phyloP scores from a whole-genome alignment of 2,797 vertebrate genomes.

The Bovichtus diacanthus region DNA sequence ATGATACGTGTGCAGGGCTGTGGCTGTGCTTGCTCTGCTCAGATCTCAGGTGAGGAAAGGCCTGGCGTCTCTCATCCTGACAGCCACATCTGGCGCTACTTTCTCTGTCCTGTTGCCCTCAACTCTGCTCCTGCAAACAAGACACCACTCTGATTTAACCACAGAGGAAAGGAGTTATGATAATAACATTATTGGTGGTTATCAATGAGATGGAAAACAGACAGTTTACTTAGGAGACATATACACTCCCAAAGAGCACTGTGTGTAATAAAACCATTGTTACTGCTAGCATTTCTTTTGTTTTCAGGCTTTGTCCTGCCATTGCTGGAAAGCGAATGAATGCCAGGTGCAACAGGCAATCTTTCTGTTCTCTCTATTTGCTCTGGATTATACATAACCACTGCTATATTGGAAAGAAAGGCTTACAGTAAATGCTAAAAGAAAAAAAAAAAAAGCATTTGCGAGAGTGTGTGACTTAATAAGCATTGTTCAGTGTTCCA shows the following conservation, averaged over 20 bases:
- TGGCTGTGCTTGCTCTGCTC: constrained; percentile 53
- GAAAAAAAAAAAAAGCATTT: constrained; percentile 38
- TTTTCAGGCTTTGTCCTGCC: constrained; percentile 50
- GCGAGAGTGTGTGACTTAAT: constrained; percentile 30
- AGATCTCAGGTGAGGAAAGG: constrained; percentile 78
- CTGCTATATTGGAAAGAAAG: constrained; percentile 45
- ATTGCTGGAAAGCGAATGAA: constrained; percentile 61
- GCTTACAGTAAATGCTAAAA: constrained; percentile 41
- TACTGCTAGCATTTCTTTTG: constrained; percentile 33
- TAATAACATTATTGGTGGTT: constrained; percentile 72
- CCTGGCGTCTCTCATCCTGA: constrained; percentile 83
- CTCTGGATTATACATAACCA: constrained; percentile 55
- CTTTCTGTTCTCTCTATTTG: constrained; percentile 60
- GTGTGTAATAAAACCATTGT: constrained; percentile 52
- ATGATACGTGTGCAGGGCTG: constrained; percentile 47
- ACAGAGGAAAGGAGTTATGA: constrained; percentile 68
- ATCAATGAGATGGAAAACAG: constrained; percentile 72
- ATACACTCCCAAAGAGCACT: constrained; percentile 10
- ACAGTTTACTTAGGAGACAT: constrained; percentile 58
- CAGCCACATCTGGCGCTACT: constrained; percentile 84
- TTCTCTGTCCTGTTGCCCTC: constrained; percentile 68
- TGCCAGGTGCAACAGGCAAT: constrained; percentile 68
- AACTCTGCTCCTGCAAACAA: constrained; percentile 66
- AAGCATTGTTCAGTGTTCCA: constrained; percentile 36
- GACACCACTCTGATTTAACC: constrained; percentile 61